Evolutionary conservation across 2,797 vertebrate species (phyloP).

Genomic region (Crenichthys baileyi): DNA sequence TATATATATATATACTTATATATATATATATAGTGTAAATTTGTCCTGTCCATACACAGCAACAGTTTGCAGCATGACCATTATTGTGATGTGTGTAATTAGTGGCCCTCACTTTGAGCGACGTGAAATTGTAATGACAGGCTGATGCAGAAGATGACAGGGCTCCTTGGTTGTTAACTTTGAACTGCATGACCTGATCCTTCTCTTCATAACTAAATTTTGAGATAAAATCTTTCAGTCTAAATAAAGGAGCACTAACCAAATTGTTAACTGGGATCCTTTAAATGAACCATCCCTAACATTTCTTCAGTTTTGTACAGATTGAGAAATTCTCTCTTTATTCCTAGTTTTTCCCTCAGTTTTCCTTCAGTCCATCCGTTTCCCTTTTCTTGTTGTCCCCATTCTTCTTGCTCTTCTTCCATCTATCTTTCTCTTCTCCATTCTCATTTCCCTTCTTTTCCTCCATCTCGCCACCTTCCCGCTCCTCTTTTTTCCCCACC

Average conservation of each 20-base stretch:
- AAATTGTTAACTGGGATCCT: neutral
- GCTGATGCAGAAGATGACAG: constrained; percentile 7
- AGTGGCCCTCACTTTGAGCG: constrained; percentile 1
- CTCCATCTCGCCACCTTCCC: neutral
- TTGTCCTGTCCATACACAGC: neutral
- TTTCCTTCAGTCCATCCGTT: neutral
- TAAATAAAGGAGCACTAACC: neutral
- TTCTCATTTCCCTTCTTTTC: neutral
- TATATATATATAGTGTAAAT: too few relatives aligned
- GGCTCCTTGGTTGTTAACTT: neutral
- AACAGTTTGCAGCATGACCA: constrained; percentile 4
- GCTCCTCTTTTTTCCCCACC: constrained; percentile 9
- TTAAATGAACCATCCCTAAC: too few relatives aligned
- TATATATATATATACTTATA: too few relatives aligned
- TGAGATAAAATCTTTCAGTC: neutral
- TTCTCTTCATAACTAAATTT: neutral
- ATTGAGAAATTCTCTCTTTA: neutral
- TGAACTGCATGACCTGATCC: neutral
- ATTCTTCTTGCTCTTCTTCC: neutral
- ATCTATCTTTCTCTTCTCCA: neutral
- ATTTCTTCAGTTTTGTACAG: neutral
- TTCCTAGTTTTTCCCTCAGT: neutral
- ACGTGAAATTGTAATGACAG: constrained; percentile 21
- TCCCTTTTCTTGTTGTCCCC: neutral
- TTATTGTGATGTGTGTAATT: constrained; percentile 17